A percentile compares a stretch with the other conserved stretches of the same genome.
These are phyloP conservation scores for Myotis myotis DNA, from an alignment of 2,797 vertebrate genomes.

Conservation along the genomic window DNA sequence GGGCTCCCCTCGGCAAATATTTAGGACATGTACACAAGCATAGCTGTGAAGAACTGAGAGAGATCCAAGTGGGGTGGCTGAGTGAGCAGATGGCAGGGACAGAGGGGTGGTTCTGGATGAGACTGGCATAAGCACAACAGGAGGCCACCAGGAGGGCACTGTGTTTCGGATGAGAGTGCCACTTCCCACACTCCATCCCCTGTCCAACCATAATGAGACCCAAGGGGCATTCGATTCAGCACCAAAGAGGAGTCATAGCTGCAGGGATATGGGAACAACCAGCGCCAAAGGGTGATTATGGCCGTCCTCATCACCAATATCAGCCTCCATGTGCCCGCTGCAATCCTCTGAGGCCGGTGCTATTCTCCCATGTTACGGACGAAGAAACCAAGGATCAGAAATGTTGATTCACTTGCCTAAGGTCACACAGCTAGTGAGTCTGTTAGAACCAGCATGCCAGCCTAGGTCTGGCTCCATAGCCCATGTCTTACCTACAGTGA, in stretches of 20 bases:
- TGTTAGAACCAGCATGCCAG: not conserved
- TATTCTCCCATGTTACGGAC: not conserved
- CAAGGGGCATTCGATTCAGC: not conserved
- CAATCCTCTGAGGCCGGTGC: not conserved
- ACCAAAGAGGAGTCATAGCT: not conserved
- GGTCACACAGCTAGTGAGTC: not conserved
- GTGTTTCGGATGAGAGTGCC: not conserved
- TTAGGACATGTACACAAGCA: slow-evolving; percentile 65
- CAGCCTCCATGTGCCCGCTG: not conserved
- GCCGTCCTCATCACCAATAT: accelerated
- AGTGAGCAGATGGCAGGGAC: slow-evolving; percentile 19
- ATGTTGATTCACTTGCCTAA: not conserved
- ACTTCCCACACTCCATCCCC: not conserved
- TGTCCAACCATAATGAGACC: not conserved
- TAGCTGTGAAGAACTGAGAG: slow-evolving; percentile 63
- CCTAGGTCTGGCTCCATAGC: not conserved
- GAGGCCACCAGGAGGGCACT: not conserved
- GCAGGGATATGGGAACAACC: not conserved
- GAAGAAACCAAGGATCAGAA: not conserved
- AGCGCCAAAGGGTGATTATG: accelerated
- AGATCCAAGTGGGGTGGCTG: slow-evolving; percentile 37
- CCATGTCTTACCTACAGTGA: not conserved
- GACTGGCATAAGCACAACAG: not conserved
- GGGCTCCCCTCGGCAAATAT: slow-evolving; percentile 71
- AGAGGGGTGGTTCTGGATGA: not conserved